Conservation (phyloP, 2,888 invertebrate species). For the Drosophila picticornis region DNA sequence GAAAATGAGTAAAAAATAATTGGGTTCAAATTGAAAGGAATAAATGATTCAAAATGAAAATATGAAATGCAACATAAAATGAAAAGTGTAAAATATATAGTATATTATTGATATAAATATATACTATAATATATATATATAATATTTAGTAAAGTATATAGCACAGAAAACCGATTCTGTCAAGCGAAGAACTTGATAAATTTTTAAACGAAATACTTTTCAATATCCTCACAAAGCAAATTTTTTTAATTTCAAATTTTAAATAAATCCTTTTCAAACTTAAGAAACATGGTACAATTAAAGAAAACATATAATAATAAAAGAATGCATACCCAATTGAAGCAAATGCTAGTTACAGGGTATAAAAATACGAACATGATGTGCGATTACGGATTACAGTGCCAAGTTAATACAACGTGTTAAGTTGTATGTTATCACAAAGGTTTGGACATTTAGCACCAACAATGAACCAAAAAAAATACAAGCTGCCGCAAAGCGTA, state of each 20-base stretch:
- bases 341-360: background rate
- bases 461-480: slow-evolving; percentile 36
- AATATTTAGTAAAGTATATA: no score
- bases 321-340: background rate
- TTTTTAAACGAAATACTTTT: background rate
- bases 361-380: slow-evolving; percentile 20
- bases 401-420: slow-evolving; percentile 60
- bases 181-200: background rate
- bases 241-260: accelerated
- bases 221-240: no score
- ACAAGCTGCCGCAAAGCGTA: slow-evolving; percentile 11
- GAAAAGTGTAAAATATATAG: background rate
- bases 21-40: background rate
- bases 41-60: background rate
- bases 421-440: slow-evolving; percentile 54
- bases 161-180: no score
- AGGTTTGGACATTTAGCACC: slow-evolving; percentile 45
- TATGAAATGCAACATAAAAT: background rate
- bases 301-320: background rate
- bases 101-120: no score
- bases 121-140: no score
- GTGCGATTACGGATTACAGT: slow-evolving; percentile 32
- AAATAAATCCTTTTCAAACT: background rate
- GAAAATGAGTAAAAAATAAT: background rate
- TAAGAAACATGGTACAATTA: background rate